A percentile compares a stretch with the other conserved stretches of the same genome.
Conservation (phyloP, 2,797 vertebrate genomes). For the Todus mexicanus region DNA sequence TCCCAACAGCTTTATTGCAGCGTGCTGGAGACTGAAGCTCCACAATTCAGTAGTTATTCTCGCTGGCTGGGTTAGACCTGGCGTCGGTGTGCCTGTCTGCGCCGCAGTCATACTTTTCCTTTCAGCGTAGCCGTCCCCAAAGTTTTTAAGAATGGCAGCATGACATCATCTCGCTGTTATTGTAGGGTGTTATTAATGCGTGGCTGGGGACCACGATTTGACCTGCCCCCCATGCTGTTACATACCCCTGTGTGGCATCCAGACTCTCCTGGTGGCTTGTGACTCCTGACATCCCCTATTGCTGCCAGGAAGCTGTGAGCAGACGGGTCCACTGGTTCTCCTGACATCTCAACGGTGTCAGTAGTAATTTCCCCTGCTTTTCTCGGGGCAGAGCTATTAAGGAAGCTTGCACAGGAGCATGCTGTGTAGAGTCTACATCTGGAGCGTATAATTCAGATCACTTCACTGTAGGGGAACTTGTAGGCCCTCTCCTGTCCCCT, state of each 20-base stretch:
- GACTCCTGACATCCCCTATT: background rate
- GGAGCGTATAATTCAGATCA: background rate
- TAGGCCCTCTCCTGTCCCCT: background rate
- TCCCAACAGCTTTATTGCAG: background rate
- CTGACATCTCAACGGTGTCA: background rate
- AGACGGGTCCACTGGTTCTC: background rate
- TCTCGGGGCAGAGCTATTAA: background rate
- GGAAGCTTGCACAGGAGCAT: background rate
- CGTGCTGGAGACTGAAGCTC: background rate
- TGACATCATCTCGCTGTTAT: background rate
- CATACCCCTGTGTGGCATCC: background rate
- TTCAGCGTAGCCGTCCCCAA: background rate
- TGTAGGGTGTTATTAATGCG: background rate
- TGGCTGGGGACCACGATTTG: background rate
- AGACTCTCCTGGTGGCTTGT: background rate
- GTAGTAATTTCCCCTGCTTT: background rate
- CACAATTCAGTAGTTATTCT: background rate
- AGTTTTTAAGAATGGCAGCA: background rate
- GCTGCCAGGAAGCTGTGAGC: background rate
- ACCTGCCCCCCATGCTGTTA: background rate
- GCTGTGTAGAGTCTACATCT: background rate
- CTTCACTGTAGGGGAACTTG: background rate
- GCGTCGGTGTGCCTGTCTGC: background rate
- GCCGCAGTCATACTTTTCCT: background rate
- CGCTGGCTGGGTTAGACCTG: rapidly evolving